phyloP scores from a whole-genome alignment of 35 echinoderm and acorn worm species.

The Apostichopus parvimensis region DNA sequence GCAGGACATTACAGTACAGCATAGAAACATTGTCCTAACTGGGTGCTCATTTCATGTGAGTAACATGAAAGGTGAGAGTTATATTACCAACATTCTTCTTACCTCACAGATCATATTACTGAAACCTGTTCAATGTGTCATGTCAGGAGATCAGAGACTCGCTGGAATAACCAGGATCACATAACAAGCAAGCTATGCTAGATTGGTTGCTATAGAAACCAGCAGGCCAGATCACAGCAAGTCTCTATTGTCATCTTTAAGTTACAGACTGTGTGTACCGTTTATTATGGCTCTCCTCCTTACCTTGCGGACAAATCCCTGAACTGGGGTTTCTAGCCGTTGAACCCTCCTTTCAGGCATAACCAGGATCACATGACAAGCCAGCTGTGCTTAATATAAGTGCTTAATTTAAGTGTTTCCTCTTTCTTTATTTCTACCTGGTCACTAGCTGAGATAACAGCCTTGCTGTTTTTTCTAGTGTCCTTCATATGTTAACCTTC shows the following conservation, averaged over 20 bases:
- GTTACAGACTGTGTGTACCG: too few relatives aligned
- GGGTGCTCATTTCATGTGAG: too few relatives aligned
- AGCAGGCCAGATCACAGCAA: constrained; percentile 78
- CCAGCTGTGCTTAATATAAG: constrained; percentile 41
- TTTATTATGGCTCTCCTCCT: background rate
- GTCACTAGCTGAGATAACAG: too few relatives aligned
- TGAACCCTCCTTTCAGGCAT: constrained; percentile 83
- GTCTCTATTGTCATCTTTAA: too few relatives aligned
- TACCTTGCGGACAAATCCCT: constrained; percentile 85
- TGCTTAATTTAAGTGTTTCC: constrained; percentile 17
- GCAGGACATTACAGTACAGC: too few relatives aligned
- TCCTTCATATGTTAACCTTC: too few relatives aligned
- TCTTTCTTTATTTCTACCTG: background rate
- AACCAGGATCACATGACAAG: constrained; percentile 78
- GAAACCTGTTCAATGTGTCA: too few relatives aligned
- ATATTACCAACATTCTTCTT: too few relatives aligned
- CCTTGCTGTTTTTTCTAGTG: too few relatives aligned
- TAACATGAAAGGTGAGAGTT: too few relatives aligned
- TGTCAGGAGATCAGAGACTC: background rate
- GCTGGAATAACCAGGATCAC: constrained; percentile 90
- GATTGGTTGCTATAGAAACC: constrained; percentile 96
- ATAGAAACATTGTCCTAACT: too few relatives aligned
- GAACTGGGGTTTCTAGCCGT: constrained; percentile 71
- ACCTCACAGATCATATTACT: too few relatives aligned
- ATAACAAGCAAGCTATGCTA: constrained; percentile 60